Evolutionary conservation across 92 coral and sea anemone species (phyloP), one percentile per base, ranked within the genome.

Genomic region (Actinostola sp.): DNA sequence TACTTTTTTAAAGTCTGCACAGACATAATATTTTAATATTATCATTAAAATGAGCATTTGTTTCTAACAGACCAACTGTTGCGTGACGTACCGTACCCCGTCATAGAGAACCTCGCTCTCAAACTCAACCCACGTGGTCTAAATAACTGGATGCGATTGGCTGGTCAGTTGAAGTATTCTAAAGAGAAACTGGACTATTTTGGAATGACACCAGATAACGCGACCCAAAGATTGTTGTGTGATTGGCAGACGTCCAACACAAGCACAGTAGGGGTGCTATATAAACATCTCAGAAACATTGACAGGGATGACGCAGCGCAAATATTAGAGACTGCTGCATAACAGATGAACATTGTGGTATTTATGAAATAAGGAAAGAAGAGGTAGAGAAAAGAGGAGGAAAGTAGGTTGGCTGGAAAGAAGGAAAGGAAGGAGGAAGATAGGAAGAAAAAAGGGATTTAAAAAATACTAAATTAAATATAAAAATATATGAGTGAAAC

Each of bases 141-240:
- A 3, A 79, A 73, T 6, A 71, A 85, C 41, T 86, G 88, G 84
- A 56, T 38, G n/a, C 12, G 51, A 0, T 28, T 86, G 25, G 92
- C 92, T 0, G 84, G 84, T 0, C 1, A 25, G 8, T 64, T 86
- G 61, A 75, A 75, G 0, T 86, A 76, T 21, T 28, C 59, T 0
- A 58, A 67, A 9, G 15, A 14, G 5, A 19, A 56, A 2, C 66
- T 78, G 0, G 69, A 61, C 12, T 62, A 65, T 36, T 78, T 76
- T 60, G 55, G 61, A 1, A 59, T 86, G 25, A 61, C 29, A 0
- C 80, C 80, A 3, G 21, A 17, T 0, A 61, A 71, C 3, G 81
- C 82, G 3, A 76, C 88, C 1, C 87, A 86, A 61, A 48, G 29
- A 3, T 66, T 86, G 0, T 49, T 86, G 0, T 15, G 27, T 0